These are phyloP conservation scores for Hyperoodon ampullatus DNA, from an alignment of 2,113 vertebrate genomes.

Conservation along the genomic window DNA sequence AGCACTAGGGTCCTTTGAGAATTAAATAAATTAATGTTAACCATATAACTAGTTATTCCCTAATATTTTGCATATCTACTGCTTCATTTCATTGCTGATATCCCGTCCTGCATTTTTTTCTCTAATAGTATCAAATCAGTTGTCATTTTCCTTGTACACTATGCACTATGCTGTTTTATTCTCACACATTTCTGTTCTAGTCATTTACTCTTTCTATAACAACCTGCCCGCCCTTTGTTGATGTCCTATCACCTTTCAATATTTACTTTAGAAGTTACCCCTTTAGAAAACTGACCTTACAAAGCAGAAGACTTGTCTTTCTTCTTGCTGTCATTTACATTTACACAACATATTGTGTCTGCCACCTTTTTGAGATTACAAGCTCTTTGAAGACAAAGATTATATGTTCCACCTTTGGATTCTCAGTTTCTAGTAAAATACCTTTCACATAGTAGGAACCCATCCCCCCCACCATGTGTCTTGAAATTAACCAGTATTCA, in stretches of 20 bases:
- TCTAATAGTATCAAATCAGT: background rate
- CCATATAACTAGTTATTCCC: background rate
- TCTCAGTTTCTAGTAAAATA: background rate
- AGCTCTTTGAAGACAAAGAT: background rate
- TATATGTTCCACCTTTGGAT: background rate
- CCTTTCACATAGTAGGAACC: background rate
- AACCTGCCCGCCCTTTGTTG: background rate
- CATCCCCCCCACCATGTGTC: background rate
- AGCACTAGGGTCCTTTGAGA: background rate
- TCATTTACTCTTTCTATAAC: background rate
- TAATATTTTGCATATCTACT: background rate
- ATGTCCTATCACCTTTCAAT: background rate
- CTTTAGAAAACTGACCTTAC: background rate
- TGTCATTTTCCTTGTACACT: background rate
- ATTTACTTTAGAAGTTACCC: background rate
- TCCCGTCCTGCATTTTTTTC: constrained; percentile 16
- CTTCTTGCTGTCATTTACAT: background rate
- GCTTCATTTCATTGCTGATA: background rate
- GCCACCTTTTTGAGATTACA: background rate
- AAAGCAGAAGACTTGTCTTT: background rate
- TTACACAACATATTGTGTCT: background rate
- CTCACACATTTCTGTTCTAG: background rate
- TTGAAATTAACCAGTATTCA: constrained; percentile 5
- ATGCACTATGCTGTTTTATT: background rate
- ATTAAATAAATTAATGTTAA: background rate